A percentile compares a stretch with the other conserved stretches of the same genome.
Evolutionary conservation across 2,888 invertebrate species (phyloP).

Genomic region (Chironomus riparius): DNA sequence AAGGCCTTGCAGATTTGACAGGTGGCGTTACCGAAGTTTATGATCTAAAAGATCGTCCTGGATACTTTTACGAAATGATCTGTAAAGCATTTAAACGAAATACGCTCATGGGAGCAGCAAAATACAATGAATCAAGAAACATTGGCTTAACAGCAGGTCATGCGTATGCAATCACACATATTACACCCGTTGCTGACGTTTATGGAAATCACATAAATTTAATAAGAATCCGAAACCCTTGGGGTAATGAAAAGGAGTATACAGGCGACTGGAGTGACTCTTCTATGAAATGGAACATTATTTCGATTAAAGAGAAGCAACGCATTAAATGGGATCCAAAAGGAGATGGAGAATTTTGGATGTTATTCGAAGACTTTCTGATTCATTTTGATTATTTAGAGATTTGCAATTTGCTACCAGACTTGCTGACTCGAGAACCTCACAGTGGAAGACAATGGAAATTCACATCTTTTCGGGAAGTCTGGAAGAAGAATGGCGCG

Average conservation of each 20-base stretch:
- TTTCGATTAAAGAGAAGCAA: conserved; percentile 63
- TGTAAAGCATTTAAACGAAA: conserved; percentile 47
- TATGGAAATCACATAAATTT: conserved; percentile 45
- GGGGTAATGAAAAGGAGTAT: conserved; percentile 65
- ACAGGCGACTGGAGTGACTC: conserved; percentile 61
- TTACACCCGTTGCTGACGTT: conserved; percentile 44
- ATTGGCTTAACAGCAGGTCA: conserved; percentile 57
- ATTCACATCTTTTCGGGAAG: conserved; percentile 77
- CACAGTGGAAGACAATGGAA: conserved; percentile 65
- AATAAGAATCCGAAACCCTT: conserved; percentile 58
- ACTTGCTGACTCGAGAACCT: conserved; percentile 64
- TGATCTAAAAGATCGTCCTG: conserved; percentile 71
- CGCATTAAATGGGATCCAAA: conserved; percentile 71
- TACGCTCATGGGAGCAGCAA: conserved; percentile 52
- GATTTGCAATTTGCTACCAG: conserved; percentile 85
- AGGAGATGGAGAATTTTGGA: conserved; percentile 91
- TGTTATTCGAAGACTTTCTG: conserved; percentile 74
- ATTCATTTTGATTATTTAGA: conserved; percentile 64
- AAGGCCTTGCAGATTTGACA: conserved; percentile 99
- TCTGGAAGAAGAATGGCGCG: conserved; percentile 44
- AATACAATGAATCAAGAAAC: conserved; percentile 46
- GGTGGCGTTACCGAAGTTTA: conserved; percentile 92
- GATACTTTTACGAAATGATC: conserved; percentile 78
- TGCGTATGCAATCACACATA: conserved; percentile 59
- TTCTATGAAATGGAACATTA: conserved; percentile 74